These are phyloP conservation scores for Pomatostomus ruficeps DNA, from an alignment of 2,113 vertebrate genomes.

Conservation along the genomic window DNA sequence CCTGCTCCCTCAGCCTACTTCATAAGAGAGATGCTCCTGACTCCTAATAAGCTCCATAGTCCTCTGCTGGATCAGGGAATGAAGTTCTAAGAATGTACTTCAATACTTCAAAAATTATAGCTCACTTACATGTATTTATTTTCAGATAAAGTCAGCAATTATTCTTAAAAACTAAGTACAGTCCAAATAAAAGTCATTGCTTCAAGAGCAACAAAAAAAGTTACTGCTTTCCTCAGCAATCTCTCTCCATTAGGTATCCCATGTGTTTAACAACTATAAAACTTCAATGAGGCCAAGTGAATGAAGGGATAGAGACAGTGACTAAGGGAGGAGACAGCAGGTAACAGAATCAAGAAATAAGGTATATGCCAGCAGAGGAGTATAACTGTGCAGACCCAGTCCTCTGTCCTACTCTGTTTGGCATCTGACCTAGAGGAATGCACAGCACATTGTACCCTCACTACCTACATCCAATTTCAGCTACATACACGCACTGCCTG, in stretches of 20 bases:
- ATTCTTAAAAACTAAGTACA: not conserved
- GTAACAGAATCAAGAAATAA: not conserved
- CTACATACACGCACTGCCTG: no score
- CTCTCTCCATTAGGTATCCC: not conserved
- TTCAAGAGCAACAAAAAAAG: not conserved
- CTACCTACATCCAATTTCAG: fast-evolving
- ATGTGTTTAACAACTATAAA: not conserved
- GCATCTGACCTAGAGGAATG: not conserved
- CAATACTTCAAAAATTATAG: not conserved
- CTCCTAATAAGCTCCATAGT: not conserved
- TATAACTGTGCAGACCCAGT: not conserved
- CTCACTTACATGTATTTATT: not conserved
- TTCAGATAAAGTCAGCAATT: not conserved
- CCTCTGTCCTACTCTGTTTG: not conserved
- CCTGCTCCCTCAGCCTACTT: not conserved
- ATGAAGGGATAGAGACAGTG: not conserved
- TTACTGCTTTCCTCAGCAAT: not conserved
- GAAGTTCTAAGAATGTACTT: not conserved
- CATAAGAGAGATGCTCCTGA: not conserved
- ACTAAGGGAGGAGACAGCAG: not conserved
- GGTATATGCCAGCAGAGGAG: not conserved
- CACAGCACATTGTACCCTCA: fast-evolving
- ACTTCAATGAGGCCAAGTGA: not conserved
- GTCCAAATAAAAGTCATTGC: not conserved
- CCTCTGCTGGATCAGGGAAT: not conserved